phyloP scores from a whole-genome alignment of 1,140 invertebrate genomes.

The Brachionus koreanus region DNA sequence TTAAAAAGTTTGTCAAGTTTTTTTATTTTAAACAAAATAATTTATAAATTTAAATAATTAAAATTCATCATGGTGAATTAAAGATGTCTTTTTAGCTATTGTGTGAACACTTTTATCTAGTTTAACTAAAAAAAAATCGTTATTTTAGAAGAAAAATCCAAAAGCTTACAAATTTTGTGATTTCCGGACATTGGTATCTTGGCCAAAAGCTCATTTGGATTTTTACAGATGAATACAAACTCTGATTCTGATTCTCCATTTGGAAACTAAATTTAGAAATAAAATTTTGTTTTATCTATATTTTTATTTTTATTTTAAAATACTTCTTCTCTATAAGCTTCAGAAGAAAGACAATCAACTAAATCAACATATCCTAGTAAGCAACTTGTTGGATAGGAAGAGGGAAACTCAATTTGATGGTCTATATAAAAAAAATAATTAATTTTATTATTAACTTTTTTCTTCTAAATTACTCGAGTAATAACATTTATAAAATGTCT shows the following conservation, averaged over 20 bases:
- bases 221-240: slow-evolving; percentile 85
- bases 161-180: slow-evolving; percentile 86
- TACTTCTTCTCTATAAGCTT: slow-evolving; percentile 68
- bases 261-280: slow-evolving; percentile 67
- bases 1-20: too few relatives aligned
- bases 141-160: not conserved
- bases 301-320: not conserved
- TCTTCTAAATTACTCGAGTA: slow-evolving; percentile 64
- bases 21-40: not conserved
- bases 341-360: slow-evolving; percentile 77
- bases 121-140: slow-evolving; percentile 64
- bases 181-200: slow-evolving; percentile 84
- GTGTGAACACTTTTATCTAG: slow-evolving; percentile 73
- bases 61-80: not conserved
- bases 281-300: not conserved
- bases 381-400: slow-evolving; percentile 77
- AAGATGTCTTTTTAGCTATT: slow-evolving; percentile 64
- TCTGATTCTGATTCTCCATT: slow-evolving; percentile 79
- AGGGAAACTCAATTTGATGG: slow-evolving; percentile 65
- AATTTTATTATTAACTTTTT: not conserved
- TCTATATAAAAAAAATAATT: not conserved
- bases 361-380: slow-evolving; percentile 82
- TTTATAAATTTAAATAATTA: not conserved
- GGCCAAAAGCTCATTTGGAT: slow-evolving; percentile 73
- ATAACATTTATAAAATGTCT: slow-evolving; percentile 68